These are phyloP conservation scores for Platypus cylindrus DNA, from an alignment of 2,888 invertebrate genomes.

Conservation along the genomic window DNA sequence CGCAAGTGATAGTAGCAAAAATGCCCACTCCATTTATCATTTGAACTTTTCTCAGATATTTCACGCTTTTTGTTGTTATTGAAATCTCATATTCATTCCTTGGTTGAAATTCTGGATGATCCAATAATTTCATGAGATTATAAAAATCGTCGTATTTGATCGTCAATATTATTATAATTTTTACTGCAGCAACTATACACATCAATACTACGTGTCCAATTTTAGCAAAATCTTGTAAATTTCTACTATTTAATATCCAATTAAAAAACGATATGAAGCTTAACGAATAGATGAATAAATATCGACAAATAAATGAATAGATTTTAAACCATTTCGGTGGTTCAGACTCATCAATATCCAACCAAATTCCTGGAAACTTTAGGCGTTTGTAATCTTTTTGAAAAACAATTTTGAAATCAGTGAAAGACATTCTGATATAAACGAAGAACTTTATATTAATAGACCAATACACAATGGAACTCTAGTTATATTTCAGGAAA, in stretches of 20 bases:
- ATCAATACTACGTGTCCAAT: slow-evolving; percentile 2
- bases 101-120: not conserved
- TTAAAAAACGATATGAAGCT: not conserved
- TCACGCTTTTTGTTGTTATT: not conserved
- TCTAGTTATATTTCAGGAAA: no score
- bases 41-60: not conserved
- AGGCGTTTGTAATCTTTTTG: not conserved
- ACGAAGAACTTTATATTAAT: not conserved
- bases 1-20: not conserved
- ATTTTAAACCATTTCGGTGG: not conserved
- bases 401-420: not conserved
- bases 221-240: slow-evolving; percentile 2
- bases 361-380: slow-evolving; percentile 2
- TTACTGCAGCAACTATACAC: not conserved
- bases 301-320: not conserved
- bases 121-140: not conserved
- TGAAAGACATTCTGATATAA: not conserved
- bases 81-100: not conserved
- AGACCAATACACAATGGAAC: not conserved
- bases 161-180: not conserved
- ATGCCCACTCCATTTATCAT: not conserved
- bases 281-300: not conserved
- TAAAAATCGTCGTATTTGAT: not conserved
- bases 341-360: not conserved
- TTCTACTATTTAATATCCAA: slow-evolving; percentile 4